Conservation (phyloP, 2,797 vertebrate genomes). For the Pangasius krempfi region DNA sequence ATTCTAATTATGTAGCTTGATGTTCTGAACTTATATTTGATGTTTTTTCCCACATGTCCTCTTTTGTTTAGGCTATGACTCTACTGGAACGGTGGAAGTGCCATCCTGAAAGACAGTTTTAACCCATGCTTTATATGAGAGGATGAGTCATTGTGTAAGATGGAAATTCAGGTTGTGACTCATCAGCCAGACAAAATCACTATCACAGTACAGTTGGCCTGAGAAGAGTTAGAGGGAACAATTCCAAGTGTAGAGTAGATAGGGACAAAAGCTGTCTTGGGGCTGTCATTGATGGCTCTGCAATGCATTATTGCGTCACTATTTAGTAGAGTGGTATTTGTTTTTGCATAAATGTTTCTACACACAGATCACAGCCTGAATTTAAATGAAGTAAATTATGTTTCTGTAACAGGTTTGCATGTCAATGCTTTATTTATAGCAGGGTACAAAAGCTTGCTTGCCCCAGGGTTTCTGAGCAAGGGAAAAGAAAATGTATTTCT, state of each 20-base stretch:
- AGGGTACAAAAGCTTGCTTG: neutral
- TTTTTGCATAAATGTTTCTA: conserved; percentile 3
- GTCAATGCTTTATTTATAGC: neutral
- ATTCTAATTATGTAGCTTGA: neutral
- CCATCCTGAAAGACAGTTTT: conserved; percentile 15
- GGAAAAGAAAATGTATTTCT: neutral
- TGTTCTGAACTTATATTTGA: neutral
- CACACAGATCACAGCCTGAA: neutral
- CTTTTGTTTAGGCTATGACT: conserved; percentile 7
- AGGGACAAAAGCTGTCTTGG: neutral
- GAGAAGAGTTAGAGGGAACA: neutral
- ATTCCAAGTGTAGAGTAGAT: neutral
- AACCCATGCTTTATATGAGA: conserved; percentile 10
- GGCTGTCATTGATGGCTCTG: neutral
- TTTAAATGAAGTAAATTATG: conserved; percentile 4
- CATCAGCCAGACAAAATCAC: conserved; percentile 8
- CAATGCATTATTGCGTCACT: neutral
- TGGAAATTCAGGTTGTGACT: conserved; percentile 40
- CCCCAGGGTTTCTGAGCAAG: neutral
- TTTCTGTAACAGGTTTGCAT: neutral
- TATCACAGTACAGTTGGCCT: neutral
- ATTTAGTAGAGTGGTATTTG: neutral
- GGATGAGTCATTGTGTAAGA: conserved; percentile 23
- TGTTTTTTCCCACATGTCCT: neutral
- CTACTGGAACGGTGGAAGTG: neutral